Conservation (phyloP, 2,888 invertebrate species). For the Limnephilus marmoratus region DNA sequence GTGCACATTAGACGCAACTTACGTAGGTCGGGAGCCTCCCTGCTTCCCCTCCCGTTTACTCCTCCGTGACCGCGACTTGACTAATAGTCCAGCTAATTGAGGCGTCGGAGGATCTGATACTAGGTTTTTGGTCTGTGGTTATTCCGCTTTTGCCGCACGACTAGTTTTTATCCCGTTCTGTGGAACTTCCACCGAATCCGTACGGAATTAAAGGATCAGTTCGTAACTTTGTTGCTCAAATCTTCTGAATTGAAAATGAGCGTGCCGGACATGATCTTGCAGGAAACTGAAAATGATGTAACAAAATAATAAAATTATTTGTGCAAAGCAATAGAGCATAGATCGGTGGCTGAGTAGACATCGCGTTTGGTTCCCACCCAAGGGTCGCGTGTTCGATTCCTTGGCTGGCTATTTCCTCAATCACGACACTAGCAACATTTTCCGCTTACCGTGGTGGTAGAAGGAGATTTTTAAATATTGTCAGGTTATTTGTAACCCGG, state of each 20-base stretch:
- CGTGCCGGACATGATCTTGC: background rate
- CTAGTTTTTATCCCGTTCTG: background rate
- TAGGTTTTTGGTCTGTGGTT: background rate
- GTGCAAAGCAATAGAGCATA: no score
- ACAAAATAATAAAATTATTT: background rate
- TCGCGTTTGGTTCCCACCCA: no score
- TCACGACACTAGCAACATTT: no score
- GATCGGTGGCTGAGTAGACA: no score
- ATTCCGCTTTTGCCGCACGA: background rate
- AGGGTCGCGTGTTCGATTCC: no score
- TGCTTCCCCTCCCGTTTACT: no score
- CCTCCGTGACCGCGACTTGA: background rate
- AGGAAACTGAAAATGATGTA: background rate
- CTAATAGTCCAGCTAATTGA: background rate
- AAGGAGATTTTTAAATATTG: no score
- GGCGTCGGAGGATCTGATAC: background rate
- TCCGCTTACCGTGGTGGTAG: no score
- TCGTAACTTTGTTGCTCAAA: background rate
- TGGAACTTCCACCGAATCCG: background rate
- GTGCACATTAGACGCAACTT: background rate
- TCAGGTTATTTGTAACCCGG: no score
- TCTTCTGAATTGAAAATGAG: background rate
- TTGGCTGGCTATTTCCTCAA: no score
- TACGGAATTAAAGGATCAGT: background rate
- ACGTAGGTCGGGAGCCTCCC: no score